Evolutionary conservation across 2,888 invertebrate genomes (phyloP), one percentile per base, ranked within the genome.

Genomic region (Adelphocoris suturalis): DNA sequence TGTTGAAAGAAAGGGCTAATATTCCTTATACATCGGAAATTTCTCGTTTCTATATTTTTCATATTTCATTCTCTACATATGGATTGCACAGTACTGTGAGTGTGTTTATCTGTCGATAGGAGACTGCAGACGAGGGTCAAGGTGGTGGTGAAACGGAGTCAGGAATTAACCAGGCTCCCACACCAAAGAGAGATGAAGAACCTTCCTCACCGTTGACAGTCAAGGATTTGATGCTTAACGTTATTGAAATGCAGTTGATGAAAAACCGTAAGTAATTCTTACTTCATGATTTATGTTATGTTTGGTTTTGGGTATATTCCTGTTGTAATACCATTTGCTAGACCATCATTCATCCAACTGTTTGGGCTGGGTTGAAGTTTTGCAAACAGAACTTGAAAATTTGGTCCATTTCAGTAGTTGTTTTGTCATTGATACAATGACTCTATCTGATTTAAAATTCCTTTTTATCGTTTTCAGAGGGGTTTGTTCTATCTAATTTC

Each of bases 41-140:
- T n/a, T n/a, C 37, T 37, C 7, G 37, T 37, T 37, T 37, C 37
- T 4, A 37, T 37, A 37, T 37, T 37, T 37, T 37, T 37, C 37
- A 37, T 37, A 37, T 37, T 37, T 7, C 37, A 37, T 37, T 37
- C 37, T 37, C 37, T 37, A 4, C 7, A 37, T 82, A n/a, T n/a
- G 37, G 55, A 80, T 57, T 89, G 86, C 84, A 86, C 47, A 82
- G 89, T 84, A 52, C 90, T 91, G 81, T 91, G 90, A 91, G 91
- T 92, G 91, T 91, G 89, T 86, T 91, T 55, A 90, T 92, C 81
- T 92, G 89, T 90, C 91, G 91, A 90, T 92, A 93, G 84, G 97
- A 97, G 94, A 98, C 98, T 91, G 98, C 98, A 84, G 98, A 98
- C 93, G 98, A 98, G 94, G 97, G 95, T 92, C 95, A 95, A 93